These are phyloP conservation scores for Capricornis sumatraensis DNA, from an alignment of 2,113 vertebrate genomes.

Conservation along the genomic window DNA sequence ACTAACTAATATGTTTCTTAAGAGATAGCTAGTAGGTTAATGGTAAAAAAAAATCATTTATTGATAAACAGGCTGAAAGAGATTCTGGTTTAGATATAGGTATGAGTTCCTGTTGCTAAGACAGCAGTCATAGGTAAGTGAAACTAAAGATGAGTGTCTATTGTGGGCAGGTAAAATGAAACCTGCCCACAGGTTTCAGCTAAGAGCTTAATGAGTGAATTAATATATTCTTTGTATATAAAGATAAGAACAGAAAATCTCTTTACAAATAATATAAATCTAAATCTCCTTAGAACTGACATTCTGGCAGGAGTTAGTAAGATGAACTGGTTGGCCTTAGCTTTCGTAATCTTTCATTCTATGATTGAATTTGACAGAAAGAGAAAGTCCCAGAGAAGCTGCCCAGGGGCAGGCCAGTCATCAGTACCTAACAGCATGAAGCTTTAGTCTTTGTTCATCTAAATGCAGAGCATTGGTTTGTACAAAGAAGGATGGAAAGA, in stretches of 20 bases:
- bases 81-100: not conserved
- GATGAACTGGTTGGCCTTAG: not conserved
- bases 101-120: not conserved
- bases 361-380: not conserved
- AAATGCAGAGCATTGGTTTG: not conserved
- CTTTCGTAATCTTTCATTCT: not conserved
- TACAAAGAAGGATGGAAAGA: constrained; percentile 20
- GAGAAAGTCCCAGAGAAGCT: not conserved
- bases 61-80: not conserved
- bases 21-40: not conserved
- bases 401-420: not conserved
- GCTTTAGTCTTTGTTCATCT: not conserved
- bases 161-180: not conserved
- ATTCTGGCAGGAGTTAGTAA: not conserved
- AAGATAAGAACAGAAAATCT: not conserved
- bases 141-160: not conserved
- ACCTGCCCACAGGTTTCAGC: not conserved
- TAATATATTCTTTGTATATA: not conserved
- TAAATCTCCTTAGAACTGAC: not conserved
- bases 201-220: not conserved
- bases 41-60: not conserved
- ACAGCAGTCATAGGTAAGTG: not conserved
- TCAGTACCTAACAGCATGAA: not conserved
- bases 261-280: not conserved
- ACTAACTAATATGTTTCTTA: not conserved